Base-by-base conservation (phyloP, 2,113 vertebrate species). In the Colistium nudipinnis region DNA sequence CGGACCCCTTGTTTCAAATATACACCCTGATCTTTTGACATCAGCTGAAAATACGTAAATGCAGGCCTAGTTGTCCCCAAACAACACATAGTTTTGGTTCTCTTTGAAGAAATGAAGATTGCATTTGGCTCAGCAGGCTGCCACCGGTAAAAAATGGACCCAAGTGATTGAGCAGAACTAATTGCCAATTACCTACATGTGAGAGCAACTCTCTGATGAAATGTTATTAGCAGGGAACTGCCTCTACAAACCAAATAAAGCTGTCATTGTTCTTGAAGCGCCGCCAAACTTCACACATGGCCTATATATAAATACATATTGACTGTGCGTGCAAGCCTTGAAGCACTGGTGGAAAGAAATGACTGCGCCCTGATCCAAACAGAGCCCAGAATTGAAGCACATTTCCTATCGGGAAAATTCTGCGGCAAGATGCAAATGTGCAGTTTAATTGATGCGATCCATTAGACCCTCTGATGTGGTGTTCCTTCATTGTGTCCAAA, bases 391-490 rank as follows among this genome's bases (percentile, higher is more conserved):
- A 13, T 25, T 61, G 60, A 39, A 41, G 68, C 38, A 33, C 51
- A 54, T 59, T 62, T 59, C 28, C 36, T 36, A 67, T 77, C 55
- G 63, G 63, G 71, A 74, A 78, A 43, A 76, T 25, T 68, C 49
- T 74, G 52, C 44, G 13, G 77, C 63, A 62, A 48, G 74, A 75
- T 81, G 61, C 53, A 66, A 76, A 76, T 57, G 56, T 56, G 64
- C 25, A 65, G 36, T 55, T 67, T 74, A 81, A 88, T 81, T 74
- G 62, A 85, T 67, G 56, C 14, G 54, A 85, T 77, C 70, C 57
- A 87, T 82, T 84, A 60, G 54, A 44, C 27, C 59, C 45, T 86
- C 70, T 83, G 78, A 84, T 85, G 82, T 80, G 86, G 83, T 76
- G 71, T 74, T 65, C 44, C 52, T 45, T 70, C 66, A 66, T 39